Percentiles rank a stretch among this genome's conserved stretches.
phyloP scores from a whole-genome alignment of 2,797 vertebrate genomes.

The Gila robusta region DNA sequence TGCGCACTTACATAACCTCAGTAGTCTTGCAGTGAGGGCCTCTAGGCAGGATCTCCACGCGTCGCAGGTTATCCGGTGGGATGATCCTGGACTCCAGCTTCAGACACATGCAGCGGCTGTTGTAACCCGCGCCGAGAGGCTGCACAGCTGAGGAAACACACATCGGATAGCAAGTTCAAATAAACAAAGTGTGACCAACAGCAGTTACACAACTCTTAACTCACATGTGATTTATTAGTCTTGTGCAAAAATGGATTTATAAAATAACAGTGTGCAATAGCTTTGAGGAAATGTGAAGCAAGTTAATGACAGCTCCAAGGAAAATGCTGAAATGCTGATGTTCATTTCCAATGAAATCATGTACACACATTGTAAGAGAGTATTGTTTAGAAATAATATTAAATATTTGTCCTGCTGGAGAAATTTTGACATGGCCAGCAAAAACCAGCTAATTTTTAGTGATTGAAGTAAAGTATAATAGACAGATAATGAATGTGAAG shows the following conservation, averaged over 20 bases:
- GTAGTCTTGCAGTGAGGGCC: conserved; percentile 73
- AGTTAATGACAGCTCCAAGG: background rate
- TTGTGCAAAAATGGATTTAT: background rate
- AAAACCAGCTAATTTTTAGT: background rate
- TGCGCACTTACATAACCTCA: conserved; percentile 78
- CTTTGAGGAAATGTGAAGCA: background rate
- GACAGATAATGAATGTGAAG: conserved; percentile 20
- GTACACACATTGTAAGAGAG: background rate
- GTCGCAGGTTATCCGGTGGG: conserved; percentile 71
- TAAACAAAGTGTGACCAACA: background rate
- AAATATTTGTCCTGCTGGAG: background rate
- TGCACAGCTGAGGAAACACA: conserved; percentile 71
- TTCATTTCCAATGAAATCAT: background rate
- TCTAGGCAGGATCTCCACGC: conserved; percentile 74
- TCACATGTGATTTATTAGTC: background rate
- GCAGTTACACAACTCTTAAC: background rate
- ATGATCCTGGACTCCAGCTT: conserved; percentile 79
- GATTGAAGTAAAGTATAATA: background rate
- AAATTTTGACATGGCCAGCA: background rate
- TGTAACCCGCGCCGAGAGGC: conserved; percentile 73
- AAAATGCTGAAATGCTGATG: background rate
- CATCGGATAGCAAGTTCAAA: background rate
- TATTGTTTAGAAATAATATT: background rate
- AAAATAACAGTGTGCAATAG: background rate
- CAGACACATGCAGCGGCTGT: conserved; percentile 75